Evolutionary conservation across 2,113 vertebrate species (phyloP), one percentile per base, ranked within the genome.

Genomic region (Anoplopoma fimbria): DNA sequence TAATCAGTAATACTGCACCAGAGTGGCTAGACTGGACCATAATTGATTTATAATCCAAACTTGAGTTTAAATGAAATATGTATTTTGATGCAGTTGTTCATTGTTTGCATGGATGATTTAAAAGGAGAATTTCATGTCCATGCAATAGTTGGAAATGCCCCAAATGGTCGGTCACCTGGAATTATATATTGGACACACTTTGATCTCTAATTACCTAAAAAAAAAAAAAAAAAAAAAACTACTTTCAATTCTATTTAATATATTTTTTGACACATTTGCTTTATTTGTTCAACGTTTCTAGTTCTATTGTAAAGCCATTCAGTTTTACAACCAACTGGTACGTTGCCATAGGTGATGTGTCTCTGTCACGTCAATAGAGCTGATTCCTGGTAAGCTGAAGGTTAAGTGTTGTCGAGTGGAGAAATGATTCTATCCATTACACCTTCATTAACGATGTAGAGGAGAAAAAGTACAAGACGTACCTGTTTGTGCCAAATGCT

Each of bases 381-480:
- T 64, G 61, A 67, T 67, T 51, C 58, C 71, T 65, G 77, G 49
- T 85, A 62, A 69, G 84, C 60, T 76, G 62, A 62, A 69, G 84
- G 81, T 88, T 77, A 89, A 88, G 70, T 81, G 82, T 63, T 75
- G 76, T 45, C 9, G 33, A 76, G 71, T 49, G 23, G 67, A 71
- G 68, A 40, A 65, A 82, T 29, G 6, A 76, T 72, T 81, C 80
- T 27, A 19, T 75, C 61, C 67, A 82, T 87, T 81, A 81, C 60
- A 34, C 36, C 57, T 6, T 77, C 65, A 87, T 87, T 84, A 78
- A 55, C 10, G 0, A 64, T 53, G 40, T 55, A 68, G 42, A 42
- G 36, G 19, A 77, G 36, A 3, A 36, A 33, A 71, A 70, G 64
- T 38, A 71, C 72, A 77, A 25, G 60, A 72, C 45, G 14, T 76